These are phyloP conservation scores for Mimas tiliae DNA, from an alignment of 2,888 invertebrate genomes.

Conservation along the genomic window DNA sequence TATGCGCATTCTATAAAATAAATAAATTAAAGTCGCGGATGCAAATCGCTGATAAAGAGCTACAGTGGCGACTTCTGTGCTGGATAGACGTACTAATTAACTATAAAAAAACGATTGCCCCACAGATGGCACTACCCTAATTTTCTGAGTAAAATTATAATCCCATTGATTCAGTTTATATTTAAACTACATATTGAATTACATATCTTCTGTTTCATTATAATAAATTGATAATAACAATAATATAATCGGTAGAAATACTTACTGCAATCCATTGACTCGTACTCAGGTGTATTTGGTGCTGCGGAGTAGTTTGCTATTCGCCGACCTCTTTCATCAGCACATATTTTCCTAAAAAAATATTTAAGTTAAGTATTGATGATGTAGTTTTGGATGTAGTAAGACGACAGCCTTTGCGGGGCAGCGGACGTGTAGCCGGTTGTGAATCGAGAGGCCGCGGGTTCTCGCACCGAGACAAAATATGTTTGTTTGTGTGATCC, in stretches of 20 bases:
- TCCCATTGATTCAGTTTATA: no score
- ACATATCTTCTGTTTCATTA: neutral
- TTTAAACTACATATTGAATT: no score
- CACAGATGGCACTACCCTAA: slow-evolving; percentile 18
- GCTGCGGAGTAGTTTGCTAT: slow-evolving; percentile 79
- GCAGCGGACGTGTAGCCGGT: no score
- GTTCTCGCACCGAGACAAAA: no score
- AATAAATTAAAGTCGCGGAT: neutral
- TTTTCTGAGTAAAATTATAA: no score
- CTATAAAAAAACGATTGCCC: neutral
- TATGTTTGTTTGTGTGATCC: no score
- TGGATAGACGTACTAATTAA: neutral
- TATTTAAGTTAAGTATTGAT: neutral
- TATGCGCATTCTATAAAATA: slow-evolving; percentile 86
- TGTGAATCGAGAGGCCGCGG: no score
- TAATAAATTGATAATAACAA: neutral
- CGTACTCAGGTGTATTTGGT: slow-evolving; percentile 63
- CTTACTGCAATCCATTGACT: slow-evolving; percentile 87
- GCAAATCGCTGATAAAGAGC: neutral
- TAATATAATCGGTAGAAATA: slow-evolving; percentile 36
- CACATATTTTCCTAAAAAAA: slow-evolving; percentile 82
- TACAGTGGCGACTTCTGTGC: neutral
- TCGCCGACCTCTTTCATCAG: slow-evolving; percentile 80
- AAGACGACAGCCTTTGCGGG: no score
- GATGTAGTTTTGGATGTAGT: no score